Conservation (phyloP, 1,140 invertebrate genomes). For the Drosophila elegans region DNA sequence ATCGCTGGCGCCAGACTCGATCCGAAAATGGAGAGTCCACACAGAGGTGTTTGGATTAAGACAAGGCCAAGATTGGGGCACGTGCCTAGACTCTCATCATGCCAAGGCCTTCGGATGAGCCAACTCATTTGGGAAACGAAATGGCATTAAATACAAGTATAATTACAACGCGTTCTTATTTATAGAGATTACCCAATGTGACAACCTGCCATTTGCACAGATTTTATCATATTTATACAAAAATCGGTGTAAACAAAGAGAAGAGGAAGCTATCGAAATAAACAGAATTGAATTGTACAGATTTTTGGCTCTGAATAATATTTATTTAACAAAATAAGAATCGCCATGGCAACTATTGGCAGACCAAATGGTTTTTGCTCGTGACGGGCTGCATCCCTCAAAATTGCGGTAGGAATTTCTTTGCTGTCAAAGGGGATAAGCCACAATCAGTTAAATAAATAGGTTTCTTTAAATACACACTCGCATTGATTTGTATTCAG, state of each 20-base stretch:
- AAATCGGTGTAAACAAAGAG: constrained; percentile 44
- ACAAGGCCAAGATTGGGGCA: constrained; percentile 27
- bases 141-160: constrained; percentile 40
- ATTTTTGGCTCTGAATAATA: constrained; percentile 41
- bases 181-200: constrained; percentile 43
- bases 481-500: constrained; percentile 25
- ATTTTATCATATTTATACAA: constrained; percentile 46
- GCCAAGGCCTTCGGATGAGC: constrained; percentile 21
- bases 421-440: constrained; percentile 37
- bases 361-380: constrained; percentile 17
- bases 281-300: constrained; percentile 45
- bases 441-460: constrained; percentile 49
- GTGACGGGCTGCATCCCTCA: constrained; percentile 10
- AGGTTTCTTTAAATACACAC: constrained; percentile 22
- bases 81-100: constrained; percentile 17
- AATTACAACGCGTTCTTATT: constrained; percentile 41
- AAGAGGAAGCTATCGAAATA: constrained; percentile 23
- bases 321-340: constrained; percentile 34
- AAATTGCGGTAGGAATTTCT: not conserved
- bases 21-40: constrained; percentile 19
- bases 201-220: constrained; percentile 40
- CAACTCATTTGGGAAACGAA: constrained; percentile 7
- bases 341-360: constrained; percentile 17
- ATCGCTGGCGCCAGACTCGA: constrained; percentile 21
- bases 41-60: constrained; percentile 6